Conservation (phyloP, 2,888 invertebrate species). For the Athetis lepigone region DNA sequence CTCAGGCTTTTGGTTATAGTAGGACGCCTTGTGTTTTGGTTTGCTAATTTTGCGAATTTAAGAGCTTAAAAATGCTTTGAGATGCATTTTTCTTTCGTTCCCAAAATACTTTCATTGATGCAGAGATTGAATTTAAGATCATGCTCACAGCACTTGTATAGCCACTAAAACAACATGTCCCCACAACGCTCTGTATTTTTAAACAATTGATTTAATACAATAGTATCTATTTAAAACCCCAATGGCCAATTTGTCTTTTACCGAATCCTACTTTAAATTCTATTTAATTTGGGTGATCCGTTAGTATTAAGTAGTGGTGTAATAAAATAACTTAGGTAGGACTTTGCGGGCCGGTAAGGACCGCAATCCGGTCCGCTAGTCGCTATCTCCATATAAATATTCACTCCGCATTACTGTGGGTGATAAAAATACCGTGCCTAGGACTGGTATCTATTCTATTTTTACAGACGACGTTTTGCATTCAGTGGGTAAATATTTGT, state of each 20-base stretch:
- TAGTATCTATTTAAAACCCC: neutral
- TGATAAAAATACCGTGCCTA: conserved; percentile 69
- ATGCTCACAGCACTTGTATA: neutral
- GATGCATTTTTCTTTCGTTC: too few relatives aligned
- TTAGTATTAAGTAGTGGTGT: conserved; percentile 39
- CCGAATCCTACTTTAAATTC: conserved; percentile 38
- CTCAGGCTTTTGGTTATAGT: too few relatives aligned
- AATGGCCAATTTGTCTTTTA: conserved; percentile 14
- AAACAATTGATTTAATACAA: neutral
- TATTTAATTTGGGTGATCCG: conserved; percentile 54
- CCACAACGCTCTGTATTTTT: neutral
- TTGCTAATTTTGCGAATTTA: too few relatives aligned
- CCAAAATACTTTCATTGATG: neutral
- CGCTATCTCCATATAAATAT: conserved; percentile 69
- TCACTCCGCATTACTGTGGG: conserved; percentile 72
- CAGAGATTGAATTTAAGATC: neutral
- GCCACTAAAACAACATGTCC: neutral
- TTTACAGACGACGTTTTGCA: conserved; percentile 40
- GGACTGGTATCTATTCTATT: conserved; percentile 51
- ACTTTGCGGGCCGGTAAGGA: conserved; percentile 12
- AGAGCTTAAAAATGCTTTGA: too few relatives aligned
- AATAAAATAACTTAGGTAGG: conserved; percentile 55
- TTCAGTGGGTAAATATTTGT: conserved; percentile 34
- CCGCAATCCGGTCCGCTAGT: conserved; percentile 30
- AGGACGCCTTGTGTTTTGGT: too few relatives aligned